Percentiles rank a stretch among this genome's conserved stretches.
These are phyloP conservation scores for Phyto melanocephala DNA, from an alignment of 2,888 invertebrate genomes.

Conservation along the genomic window DNA sequence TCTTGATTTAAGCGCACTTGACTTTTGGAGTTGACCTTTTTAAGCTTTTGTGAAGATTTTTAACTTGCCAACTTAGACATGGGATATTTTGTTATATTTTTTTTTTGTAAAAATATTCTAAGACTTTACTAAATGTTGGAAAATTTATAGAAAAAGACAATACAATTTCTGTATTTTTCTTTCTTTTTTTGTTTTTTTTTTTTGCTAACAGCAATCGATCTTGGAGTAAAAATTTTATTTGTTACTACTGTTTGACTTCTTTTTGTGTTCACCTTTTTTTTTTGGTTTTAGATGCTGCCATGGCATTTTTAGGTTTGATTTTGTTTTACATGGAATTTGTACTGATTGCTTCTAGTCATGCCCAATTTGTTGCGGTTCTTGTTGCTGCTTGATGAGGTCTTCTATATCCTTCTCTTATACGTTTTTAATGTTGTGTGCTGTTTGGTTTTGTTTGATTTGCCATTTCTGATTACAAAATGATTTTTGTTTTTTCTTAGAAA, in stretches of 20 bases:
- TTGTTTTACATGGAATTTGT: conserved; percentile 77
- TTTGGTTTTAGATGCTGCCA: conserved; percentile 29
- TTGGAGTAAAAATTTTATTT: conserved; percentile 49
- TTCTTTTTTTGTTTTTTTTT: too few relatives aligned
- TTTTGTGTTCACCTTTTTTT: not conserved
- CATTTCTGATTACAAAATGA: conserved; percentile 61
- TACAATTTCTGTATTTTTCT: conserved; percentile 8
- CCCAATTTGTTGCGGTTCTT: conserved; percentile 72
- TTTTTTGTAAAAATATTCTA: conserved; percentile 33
- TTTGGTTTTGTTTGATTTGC: conserved; percentile 47
- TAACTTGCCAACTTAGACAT: conserved; percentile 42
- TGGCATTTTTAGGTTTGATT: conserved; percentile 67
- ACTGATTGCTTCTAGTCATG: conserved; percentile 77
- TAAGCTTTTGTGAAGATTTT: conserved; percentile 51
- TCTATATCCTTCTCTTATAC: not conserved
- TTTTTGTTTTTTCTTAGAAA: conserved; percentile 73
- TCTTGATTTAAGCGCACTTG: conserved; percentile 65
- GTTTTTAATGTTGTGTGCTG: not conserved
- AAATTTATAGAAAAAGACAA: conserved; percentile 12
- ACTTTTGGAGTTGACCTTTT: conserved; percentile 60
- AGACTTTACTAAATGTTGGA: conserved; percentile 31
- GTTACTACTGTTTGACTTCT: conserved; percentile 58
- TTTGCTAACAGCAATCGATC: conserved; percentile 61
- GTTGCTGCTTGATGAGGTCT: conserved; percentile 1
- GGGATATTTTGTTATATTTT: not conserved